Evolutionary conservation across 2,888 invertebrate species (phyloP).

Genomic region (Dioctria linearis): DNA sequence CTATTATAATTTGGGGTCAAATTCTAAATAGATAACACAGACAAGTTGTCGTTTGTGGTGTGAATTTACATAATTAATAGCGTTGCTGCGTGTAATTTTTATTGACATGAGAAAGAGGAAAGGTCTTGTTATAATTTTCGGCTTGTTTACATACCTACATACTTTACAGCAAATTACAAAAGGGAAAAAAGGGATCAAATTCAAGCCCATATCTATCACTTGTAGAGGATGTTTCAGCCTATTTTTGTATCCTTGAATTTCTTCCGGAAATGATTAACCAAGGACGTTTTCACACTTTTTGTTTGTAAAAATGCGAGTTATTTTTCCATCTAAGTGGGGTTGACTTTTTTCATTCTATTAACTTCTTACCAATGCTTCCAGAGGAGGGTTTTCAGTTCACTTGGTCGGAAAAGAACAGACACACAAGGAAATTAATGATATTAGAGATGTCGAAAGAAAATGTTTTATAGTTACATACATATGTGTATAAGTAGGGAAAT

Average conservation of each 20-base stretch:
- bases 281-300: constrained; percentile 4
- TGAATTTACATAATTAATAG: not conserved
- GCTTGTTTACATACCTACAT: constrained; percentile 1
- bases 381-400: constrained; percentile 14
- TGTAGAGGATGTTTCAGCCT: no score
- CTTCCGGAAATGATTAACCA: constrained; percentile 21
- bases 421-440: constrained; percentile 35
- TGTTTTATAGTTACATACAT: no score
- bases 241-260: no score
- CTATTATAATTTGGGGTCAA: constrained; percentile 9
- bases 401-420: constrained; percentile 9
- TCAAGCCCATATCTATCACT: not conserved
- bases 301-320: constrained; percentile 5
- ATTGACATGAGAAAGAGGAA: no score
- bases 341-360: constrained; percentile 40
- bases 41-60: not conserved
- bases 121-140: not conserved
- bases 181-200: not conserved
- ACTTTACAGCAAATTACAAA: not conserved
- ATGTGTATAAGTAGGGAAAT: no score
- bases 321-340: constrained; percentile 10
- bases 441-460: not conserved
- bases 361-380: constrained; percentile 13
- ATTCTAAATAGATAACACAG: constrained; percentile 22
- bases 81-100: not conserved